Percentiles rank a stretch among this genome's conserved stretches.
Evolutionary conservation across 2,797 vertebrate genomes (phyloP).

Genomic region (Ciconia nigra): DNA sequence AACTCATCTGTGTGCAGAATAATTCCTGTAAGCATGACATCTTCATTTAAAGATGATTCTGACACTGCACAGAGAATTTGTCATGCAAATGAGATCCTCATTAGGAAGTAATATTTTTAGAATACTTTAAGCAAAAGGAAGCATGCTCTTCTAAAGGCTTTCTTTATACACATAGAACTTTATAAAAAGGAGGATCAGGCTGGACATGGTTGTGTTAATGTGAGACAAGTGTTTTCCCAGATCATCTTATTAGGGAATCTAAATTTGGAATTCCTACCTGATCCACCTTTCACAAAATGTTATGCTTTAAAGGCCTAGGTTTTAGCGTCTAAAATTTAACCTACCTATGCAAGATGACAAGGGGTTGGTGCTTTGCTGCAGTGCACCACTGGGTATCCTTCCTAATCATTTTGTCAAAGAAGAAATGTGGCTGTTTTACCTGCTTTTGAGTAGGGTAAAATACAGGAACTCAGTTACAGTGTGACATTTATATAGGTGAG

Average conservation of each 20-base stretch:
- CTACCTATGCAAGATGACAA: not conserved
- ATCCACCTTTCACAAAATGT: not conserved
- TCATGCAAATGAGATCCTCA: constrained; percentile 51
- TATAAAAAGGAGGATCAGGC: not conserved
- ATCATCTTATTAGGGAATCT: not conserved
- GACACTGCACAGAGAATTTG: constrained; percentile 45
- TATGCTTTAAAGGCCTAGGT: not conserved
- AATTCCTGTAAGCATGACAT: constrained; percentile 32
- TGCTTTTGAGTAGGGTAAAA: not conserved
- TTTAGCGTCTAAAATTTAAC: not conserved
- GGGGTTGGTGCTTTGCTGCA: not conserved
- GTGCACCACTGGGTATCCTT: not conserved
- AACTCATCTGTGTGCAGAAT: not conserved
- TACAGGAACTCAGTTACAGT: not conserved
- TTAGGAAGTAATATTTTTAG: constrained; percentile 54
- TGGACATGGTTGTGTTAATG: not conserved
- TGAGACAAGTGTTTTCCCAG: not conserved
- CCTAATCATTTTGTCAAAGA: not conserved
- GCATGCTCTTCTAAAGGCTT: not conserved
- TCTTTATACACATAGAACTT: not conserved
- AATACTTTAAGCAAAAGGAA: not conserved
- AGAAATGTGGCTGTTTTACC: not conserved
- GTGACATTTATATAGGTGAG: not conserved
- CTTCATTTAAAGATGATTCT: constrained; percentile 44
- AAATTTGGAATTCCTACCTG: not conserved